These are phyloP conservation scores for Marisa cornuarietis DNA, from an alignment of 1,140 invertebrate genomes.

Conservation along the genomic window DNA sequence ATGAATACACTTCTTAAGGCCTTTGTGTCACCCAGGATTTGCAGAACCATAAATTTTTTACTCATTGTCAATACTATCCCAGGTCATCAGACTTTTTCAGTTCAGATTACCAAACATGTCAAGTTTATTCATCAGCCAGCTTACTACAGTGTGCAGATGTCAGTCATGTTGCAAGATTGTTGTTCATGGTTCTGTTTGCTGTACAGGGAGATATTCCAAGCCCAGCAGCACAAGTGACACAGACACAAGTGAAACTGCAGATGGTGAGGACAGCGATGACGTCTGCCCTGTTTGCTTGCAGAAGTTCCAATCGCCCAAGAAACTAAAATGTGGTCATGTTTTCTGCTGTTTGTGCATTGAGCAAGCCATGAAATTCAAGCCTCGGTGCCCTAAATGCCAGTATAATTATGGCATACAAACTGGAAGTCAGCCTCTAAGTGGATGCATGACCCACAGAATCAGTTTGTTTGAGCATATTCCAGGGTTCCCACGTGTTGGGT, in stretches of 20 bases:
- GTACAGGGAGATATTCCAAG: background rate
- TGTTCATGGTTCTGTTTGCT: too few species aligned
- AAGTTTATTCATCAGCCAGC: too few species aligned
- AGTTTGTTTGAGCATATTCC: slow-evolving; percentile 21
- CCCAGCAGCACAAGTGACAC: slow-evolving; percentile 2
- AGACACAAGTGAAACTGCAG: slow-evolving; percentile 4
- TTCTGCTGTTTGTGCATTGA: slow-evolving; percentile 49
- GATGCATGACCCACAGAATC: slow-evolving; percentile 35
- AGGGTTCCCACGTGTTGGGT: slow-evolving; percentile 39
- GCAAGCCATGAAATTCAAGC: slow-evolving; percentile 40
- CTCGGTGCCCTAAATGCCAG: slow-evolving; percentile 54
- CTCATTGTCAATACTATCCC: too few species aligned
- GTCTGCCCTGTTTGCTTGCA: slow-evolving; percentile 50
- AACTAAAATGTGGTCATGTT: slow-evolving; percentile 44
- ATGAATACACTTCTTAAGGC: too few species aligned
- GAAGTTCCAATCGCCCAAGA: slow-evolving; percentile 28
- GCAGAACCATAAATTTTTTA: too few species aligned
- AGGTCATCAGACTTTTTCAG: too few species aligned
- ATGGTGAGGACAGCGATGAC: slow-evolving; percentile 18
- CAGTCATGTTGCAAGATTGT: too few species aligned
- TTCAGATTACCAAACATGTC: too few species aligned
- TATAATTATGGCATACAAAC: slow-evolving; percentile 45
- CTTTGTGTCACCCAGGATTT: too few species aligned
- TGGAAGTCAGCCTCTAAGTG: slow-evolving; percentile 50
- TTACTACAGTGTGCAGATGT: too few species aligned